Conservation (phyloP, 2,888 invertebrate species). For the Pollenia labialis region DNA sequence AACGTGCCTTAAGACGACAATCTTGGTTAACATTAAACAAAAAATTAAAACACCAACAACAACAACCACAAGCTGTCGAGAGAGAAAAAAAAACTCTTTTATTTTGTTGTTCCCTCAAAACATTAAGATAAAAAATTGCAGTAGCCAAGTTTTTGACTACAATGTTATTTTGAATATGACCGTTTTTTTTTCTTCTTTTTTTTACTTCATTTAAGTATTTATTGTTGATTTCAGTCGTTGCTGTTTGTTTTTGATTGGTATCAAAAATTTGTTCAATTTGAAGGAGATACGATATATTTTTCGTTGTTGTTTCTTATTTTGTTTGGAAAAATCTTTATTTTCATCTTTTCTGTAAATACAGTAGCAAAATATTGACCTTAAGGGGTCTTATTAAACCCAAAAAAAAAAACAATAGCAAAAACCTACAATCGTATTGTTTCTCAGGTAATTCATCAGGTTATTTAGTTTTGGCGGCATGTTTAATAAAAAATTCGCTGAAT, state of each 20-base stretch:
- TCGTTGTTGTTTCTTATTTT: conserved; percentile 42
- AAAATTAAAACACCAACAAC: conserved; percentile 52
- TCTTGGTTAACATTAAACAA: conserved; percentile 66
- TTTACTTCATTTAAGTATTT: conserved; percentile 40
- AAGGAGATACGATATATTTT: conserved; percentile 62
- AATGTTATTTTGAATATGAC: conserved; percentile 72
- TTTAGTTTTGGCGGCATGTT: conserved; percentile 5
- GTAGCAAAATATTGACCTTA: conserved; percentile 75
- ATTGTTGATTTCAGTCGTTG: conserved; percentile 49
- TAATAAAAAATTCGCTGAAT: conserved; percentile 8
- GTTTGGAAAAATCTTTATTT: conserved; percentile 67
- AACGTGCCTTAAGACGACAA: conserved; percentile 80
- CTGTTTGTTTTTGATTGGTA: conserved; percentile 68
- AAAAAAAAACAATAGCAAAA: conserved; percentile 12
- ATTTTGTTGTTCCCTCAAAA: conserved; percentile 68
- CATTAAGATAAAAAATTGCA: conserved; percentile 78
- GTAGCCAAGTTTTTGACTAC: conserved; percentile 81
- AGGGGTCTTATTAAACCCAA: conserved; percentile 64
- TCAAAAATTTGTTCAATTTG: conserved; percentile 72
- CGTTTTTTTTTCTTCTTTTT: conserved; percentile 46
- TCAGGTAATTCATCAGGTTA: conserved; percentile 70
- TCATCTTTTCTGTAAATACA: conserved; percentile 72
- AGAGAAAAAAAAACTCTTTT: conserved; percentile 52
- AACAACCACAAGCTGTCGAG: background rate
- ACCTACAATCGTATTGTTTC: conserved; percentile 60